Percentiles rank a stretch among this genome's conserved stretches.
phyloP scores from a whole-genome alignment of 2,797 vertebrate species.

The Salarias fasciatus region DNA sequence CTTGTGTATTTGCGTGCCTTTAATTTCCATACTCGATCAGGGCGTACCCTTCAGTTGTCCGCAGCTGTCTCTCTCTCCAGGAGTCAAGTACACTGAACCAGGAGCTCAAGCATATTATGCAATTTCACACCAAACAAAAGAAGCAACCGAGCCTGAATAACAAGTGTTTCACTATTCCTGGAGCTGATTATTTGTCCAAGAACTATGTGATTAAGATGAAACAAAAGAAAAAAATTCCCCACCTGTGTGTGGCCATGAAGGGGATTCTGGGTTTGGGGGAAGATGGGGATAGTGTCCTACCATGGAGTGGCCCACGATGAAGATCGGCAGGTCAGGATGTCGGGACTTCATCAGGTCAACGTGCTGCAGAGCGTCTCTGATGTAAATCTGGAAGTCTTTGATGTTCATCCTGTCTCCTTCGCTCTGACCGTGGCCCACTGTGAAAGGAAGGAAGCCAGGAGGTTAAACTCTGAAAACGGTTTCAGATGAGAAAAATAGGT shows the following conservation, averaged over 20 bases:
- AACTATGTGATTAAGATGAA: neutral
- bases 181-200: neutral
- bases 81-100: slow-evolving; percentile 3
- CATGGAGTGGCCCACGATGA: slow-evolving; percentile 97
- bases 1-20: slow-evolving; percentile 11
- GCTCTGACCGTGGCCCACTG: slow-evolving; percentile 97
- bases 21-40: slow-evolving; percentile 7
- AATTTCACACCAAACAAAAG: slow-evolving; percentile 26
- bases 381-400: slow-evolving; percentile 92
- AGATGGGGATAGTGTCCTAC: slow-evolving; percentile 74
- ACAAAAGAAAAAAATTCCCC: neutral
- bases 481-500: too few species aligned
- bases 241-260: too few species aligned
- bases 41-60: slow-evolving; percentile 7
- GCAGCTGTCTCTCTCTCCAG: slow-evolving; percentile 9
- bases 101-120: slow-evolving; percentile 8
- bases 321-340: slow-evolving; percentile 86
- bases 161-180: neutral
- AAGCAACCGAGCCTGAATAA: neutral
- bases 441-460: neutral
- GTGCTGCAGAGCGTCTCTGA: slow-evolving; percentile 93
- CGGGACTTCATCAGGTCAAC: slow-evolving; percentile 88
- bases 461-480: too few species aligned
- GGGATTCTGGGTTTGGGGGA: too few species aligned
- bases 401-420: slow-evolving; percentile 94